Evolutionary conservation across 2,113 vertebrate genomes (phyloP).

Genomic region (Pedetes capensis): DNA sequence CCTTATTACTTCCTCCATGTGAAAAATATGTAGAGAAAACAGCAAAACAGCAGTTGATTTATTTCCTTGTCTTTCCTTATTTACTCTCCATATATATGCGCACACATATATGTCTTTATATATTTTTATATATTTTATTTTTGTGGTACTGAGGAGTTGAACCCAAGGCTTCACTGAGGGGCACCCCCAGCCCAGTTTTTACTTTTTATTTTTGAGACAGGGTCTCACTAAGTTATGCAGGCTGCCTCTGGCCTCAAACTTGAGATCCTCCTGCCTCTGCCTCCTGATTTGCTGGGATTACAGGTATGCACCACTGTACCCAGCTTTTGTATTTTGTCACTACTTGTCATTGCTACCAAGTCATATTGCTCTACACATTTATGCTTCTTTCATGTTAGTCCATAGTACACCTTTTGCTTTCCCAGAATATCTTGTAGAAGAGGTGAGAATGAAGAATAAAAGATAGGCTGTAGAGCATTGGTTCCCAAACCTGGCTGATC

Average conservation of each 20-base stretch:
- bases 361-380: background rate
- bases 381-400: background rate
- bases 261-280: too few relatives aligned
- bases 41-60: background rate
- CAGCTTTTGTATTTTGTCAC: background rate
- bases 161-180: too few relatives aligned
- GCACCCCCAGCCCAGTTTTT: too few relatives aligned
- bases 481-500: background rate
- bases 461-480: background rate
- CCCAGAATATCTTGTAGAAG: background rate
- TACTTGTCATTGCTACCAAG: constrained; percentile 3
- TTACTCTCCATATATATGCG: background rate
- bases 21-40: background rate
- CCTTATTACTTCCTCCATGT: background rate
- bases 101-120: too few relatives aligned
- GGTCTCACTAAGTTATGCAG: too few relatives aligned
- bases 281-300: too few relatives aligned
- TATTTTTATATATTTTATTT: too few relatives aligned
- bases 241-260: too few relatives aligned
- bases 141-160: too few relatives aligned
- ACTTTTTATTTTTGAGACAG: too few relatives aligned
- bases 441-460: constrained; percentile 28
- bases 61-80: background rate
- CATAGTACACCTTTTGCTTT: background rate
- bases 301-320: too few relatives aligned